Evolutionary conservation across 2,888 invertebrate genomes (phyloP), one percentile per base, ranked within the genome.

Genomic region (Catotricha subobsoleta): DNA sequence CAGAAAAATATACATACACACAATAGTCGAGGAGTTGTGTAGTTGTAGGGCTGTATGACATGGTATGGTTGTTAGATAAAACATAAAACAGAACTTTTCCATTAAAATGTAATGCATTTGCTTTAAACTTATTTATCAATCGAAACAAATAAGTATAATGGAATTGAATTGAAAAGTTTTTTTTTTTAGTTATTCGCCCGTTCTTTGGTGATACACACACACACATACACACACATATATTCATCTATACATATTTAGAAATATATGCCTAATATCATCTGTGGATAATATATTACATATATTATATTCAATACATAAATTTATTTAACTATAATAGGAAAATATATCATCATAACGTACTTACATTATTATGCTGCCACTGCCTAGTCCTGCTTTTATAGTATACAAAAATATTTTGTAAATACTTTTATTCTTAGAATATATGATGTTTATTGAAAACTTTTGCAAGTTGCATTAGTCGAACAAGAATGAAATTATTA

Each of bases 141-240:
- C 42, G 42, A 43, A 43, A 43, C 42, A 43, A 43, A 43, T 43
- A 43, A 43, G 42, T 43, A 43, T 43, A 43, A 43, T 43, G 42
- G 42, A 43, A 43, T 43, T 43, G 39, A 42, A 42, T 42, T 42
- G 42, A 42, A 42, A 42, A 42, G 38, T 42, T 42, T 38, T 35
- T 41, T 34, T 34, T 31, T 31, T 19, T 39, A 3, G 34, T 20
- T 7, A 34, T 13, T 33, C 33, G 6, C 15, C 31, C 16, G 5
- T 18, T 31, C 31, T 3, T 16, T 7, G 10, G 8, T 8, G 8
- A 8, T 10, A 25, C 7, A 25, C 25, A 10, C 25, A 25, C 25
- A 8, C 25, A 25, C 25, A 25, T 8, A 25, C 25, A 25, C 25
- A 25, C 25, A 10, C 25, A 25, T 10, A 20, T 2, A n/a, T 13